Evolutionary conservation across 2,797 vertebrate genomes (phyloP).

Genomic region (Brachyalestes nurse): DNA sequence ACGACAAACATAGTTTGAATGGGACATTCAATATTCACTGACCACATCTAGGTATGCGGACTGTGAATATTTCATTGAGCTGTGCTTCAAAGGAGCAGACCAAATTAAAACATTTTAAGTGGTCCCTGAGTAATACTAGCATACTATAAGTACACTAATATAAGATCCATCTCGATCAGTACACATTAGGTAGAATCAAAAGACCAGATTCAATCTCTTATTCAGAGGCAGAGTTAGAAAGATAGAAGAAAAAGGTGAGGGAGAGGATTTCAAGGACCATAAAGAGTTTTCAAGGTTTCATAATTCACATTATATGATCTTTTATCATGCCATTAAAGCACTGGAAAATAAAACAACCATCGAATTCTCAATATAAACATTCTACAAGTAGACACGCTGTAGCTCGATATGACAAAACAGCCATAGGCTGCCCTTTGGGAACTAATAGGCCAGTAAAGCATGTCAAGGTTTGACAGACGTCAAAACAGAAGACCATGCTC

Average conservation of each 20-base stretch:
- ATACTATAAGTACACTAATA: not conserved
- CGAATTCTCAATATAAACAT: constrained; percentile 9
- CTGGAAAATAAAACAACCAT: not conserved
- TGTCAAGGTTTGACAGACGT: constrained; percentile 45
- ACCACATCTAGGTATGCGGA: constrained; percentile 4
- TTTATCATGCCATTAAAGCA: constrained; percentile 37
- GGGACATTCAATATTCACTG: constrained; percentile 37
- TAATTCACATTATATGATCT: constrained; percentile 1
- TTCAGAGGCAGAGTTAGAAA: constrained; percentile 39
- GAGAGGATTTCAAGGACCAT: constrained; percentile 6
- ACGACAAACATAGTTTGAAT: constrained; percentile 48
- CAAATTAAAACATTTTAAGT: not conserved
- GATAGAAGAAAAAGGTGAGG: constrained; percentile 29
- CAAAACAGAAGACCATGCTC: constrained; percentile 56
- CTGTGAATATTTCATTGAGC: constrained; percentile 4
- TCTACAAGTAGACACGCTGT: constrained; percentile 8
- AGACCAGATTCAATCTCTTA: constrained; percentile 59
- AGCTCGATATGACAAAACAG: constrained; percentile 26
- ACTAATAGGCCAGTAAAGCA: constrained; percentile 36
- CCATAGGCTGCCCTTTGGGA: constrained; percentile 27
- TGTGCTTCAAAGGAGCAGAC: not conserved
- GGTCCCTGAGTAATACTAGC: constrained; percentile 14
- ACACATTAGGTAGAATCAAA: constrained; percentile 1
- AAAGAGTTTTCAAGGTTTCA: constrained; percentile 12
- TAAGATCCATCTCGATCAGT: not conserved